Evolutionary conservation across 2,797 vertebrate genomes (phyloP).

Genomic region (Micromesistius poutassou): DNA sequence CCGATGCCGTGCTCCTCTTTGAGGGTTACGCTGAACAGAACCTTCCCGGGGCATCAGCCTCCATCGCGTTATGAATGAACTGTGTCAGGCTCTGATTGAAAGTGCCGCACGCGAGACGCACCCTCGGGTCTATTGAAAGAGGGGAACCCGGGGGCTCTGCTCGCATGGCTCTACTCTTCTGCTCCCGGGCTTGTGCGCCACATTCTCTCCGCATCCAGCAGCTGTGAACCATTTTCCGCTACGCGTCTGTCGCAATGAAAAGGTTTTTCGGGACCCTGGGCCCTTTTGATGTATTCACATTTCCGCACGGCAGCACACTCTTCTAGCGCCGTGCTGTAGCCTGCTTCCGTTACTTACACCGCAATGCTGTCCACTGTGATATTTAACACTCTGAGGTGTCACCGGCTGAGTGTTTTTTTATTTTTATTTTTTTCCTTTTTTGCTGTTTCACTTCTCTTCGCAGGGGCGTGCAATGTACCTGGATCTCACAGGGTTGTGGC

Average conservation of each 20-base stretch:
- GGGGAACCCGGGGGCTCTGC: not conserved
- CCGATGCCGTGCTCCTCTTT: not conserved
- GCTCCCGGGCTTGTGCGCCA: slow-evolving; percentile 24
- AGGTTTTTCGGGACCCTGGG: slow-evolving; percentile 44
- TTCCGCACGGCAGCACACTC: slow-evolving; percentile 35
- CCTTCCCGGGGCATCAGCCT: not conserved
- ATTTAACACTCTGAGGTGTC: slow-evolving; percentile 42
- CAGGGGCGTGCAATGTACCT: slow-evolving; percentile 60
- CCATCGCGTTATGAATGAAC: not conserved
- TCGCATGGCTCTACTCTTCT: not conserved
- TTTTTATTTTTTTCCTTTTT: slow-evolving; percentile 52
- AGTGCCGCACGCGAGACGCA: not conserved
- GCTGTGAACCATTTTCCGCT: slow-evolving; percentile 55
- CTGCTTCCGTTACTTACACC: not conserved
- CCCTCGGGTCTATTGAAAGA: not conserved
- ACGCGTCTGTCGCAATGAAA: slow-evolving; percentile 55
- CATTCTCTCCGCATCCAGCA: slow-evolving; percentile 51
- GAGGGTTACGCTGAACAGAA: not conserved
- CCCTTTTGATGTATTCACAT: slow-evolving; percentile 58
- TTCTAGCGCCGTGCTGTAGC: slow-evolving; percentile 35
- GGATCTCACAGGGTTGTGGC: slow-evolving; percentile 34
- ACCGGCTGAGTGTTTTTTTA: slow-evolving; percentile 25
- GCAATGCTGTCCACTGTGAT: slow-evolving; percentile 36
- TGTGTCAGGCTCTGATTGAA: not conserved
- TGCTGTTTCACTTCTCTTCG: slow-evolving; percentile 24